A percentile compares a stretch with the other conserved stretches of the same genome.
These are phyloP conservation scores for Vultur gryphus DNA, from an alignment of 2,797 vertebrate species.

Conservation along the genomic window DNA sequence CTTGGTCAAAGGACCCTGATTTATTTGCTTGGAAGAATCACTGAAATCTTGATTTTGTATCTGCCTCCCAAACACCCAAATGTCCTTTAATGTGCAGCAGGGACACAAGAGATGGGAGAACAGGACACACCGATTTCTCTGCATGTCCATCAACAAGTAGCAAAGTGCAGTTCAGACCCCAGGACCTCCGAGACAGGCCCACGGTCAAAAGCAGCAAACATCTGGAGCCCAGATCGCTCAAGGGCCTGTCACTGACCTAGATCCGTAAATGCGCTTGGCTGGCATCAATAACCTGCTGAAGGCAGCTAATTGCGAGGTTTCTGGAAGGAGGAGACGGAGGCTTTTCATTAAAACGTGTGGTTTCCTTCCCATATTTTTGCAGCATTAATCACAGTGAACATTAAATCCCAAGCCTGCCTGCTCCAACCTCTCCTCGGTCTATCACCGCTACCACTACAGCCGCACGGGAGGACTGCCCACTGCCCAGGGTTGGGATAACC, in stretches of 20 bases:
- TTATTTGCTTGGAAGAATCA: not conserved
- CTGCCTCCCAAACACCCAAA: not conserved
- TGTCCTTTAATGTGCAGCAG: not conserved
- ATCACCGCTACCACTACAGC: not conserved
- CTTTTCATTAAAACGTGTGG: slow-evolving; percentile 38
- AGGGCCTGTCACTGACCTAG: slow-evolving; percentile 30
- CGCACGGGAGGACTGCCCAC: not conserved
- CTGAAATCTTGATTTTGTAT: not conserved
- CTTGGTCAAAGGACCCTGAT: not conserved
- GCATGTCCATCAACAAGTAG: not conserved
- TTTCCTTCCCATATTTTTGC: slow-evolving; percentile 44
- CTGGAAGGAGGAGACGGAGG: slow-evolving; percentile 21
- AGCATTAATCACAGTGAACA: not conserved
- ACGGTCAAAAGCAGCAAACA: not conserved
- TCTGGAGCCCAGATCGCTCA: not conserved
- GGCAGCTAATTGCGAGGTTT: slow-evolving; percentile 43
- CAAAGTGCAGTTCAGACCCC: not conserved
- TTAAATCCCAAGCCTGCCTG: slow-evolving; percentile 28
- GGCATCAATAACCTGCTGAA: slow-evolving; percentile 42
- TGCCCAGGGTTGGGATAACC: not conserved
- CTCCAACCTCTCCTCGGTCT: not conserved
- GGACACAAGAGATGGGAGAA: not conserved
- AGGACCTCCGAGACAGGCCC: not conserved
- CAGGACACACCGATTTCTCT: not conserved
- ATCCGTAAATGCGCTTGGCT: not conserved